phyloP scores from a whole-genome alignment of 92 coral and sea anemone species.

The Ricordea florida region DNA sequence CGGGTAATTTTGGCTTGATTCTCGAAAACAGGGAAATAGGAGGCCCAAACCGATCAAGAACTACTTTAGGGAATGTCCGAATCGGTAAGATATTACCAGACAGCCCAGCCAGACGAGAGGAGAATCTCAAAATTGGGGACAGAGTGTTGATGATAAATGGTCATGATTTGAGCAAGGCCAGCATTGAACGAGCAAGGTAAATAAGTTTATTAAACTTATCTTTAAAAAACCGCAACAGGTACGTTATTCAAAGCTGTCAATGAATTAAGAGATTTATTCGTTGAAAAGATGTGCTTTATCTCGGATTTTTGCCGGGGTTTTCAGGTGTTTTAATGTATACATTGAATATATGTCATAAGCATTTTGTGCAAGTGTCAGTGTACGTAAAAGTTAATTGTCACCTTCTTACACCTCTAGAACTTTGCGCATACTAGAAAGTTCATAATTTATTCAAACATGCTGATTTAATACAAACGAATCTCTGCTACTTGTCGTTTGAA shows the following conservation, averaged over 20 bases:
- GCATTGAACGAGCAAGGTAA: constrained; percentile 87
- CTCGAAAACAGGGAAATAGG: constrained; percentile 54
- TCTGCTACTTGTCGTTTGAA: constrained; percentile 8
- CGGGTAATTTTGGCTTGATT: constrained; percentile 73
- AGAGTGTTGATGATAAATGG: constrained; percentile 79
- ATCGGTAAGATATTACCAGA: constrained; percentile 69
- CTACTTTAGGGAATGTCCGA: constrained; percentile 74
- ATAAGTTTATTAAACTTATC: neutral
- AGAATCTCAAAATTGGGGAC: constrained; percentile 76
- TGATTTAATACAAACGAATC: neutral
- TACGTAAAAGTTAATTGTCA: too few species aligned
- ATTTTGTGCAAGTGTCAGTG: too few species aligned
- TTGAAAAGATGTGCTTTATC: neutral
- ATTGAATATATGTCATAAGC: too few species aligned
- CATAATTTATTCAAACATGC: neutral
- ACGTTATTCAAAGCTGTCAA: neutral
- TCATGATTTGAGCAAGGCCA: constrained; percentile 71
- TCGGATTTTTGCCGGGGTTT: neutral
- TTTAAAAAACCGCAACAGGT: constrained; percentile 36
- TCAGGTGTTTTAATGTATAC: too few species aligned
- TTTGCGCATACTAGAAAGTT: neutral
- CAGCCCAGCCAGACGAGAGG: constrained; percentile 69
- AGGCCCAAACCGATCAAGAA: constrained; percentile 52
- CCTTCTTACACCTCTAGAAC: too few species aligned
- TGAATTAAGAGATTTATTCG: constrained; percentile 1